Conservation (phyloP, 2,888 invertebrate species). For the Aquatica leii region DNA sequence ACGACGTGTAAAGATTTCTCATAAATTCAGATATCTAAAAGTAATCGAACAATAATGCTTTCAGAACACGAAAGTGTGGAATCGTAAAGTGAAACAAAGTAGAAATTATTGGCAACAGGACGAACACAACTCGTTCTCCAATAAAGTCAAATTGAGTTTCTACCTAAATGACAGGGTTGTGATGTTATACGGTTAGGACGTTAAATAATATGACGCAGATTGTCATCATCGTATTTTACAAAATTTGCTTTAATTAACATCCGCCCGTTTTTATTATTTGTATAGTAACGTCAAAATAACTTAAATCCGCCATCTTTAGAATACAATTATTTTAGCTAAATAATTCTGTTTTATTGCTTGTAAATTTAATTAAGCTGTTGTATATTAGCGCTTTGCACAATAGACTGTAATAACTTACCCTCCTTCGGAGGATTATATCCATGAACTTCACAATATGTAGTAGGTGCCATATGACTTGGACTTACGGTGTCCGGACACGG, state of each 20-base stretch:
- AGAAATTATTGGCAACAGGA: conserved; percentile 30
- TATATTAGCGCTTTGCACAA: background rate
- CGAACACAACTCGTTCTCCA: conserved; percentile 29
- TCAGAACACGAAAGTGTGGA: conserved; percentile 32
- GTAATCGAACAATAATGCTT: conserved; percentile 29
- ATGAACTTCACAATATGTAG: conserved; percentile 68
- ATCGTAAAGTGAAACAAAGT: conserved; percentile 35
- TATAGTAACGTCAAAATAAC: too few relatives aligned
- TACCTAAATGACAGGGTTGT: conserved; percentile 23
- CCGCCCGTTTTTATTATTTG: too few relatives aligned
- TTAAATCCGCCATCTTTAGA: too few relatives aligned
- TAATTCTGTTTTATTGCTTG: background rate
- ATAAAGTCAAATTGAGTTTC: conserved; percentile 27
- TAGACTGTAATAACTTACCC: conserved; percentile 57
- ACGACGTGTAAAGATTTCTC: conserved; percentile 22
- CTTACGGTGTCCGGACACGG: conserved; percentile 49
- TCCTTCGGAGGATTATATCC: conserved; percentile 66
- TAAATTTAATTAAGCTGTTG: background rate
- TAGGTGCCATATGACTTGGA: conserved; percentile 56
- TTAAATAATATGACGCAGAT: conserved; percentile 5
- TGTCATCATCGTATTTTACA: background rate
- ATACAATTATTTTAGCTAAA: background rate
- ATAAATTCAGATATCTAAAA: conserved; percentile 31
- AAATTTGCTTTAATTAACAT: too few relatives aligned
- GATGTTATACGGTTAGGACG: conserved; percentile 15